These are phyloP conservation scores for Cheilosia vernalis DNA, from an alignment of 2,888 invertebrate genomes.

Conservation along the genomic window DNA sequence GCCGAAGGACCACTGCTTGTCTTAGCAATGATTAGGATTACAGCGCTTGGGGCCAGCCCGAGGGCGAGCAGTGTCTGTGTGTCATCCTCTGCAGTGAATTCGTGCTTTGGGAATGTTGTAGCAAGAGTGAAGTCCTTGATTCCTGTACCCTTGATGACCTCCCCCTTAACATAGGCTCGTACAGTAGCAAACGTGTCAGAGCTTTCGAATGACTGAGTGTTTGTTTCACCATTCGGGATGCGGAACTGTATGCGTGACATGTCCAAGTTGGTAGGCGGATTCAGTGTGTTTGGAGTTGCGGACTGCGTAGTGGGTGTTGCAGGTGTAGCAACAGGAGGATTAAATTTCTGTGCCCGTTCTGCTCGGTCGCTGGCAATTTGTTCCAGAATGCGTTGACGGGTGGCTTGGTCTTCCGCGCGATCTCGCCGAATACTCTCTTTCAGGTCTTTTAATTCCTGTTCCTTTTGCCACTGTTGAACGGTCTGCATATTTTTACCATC, in stretches of 20 bases:
- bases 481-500: constrained; percentile 89
- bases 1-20: constrained; percentile 70
- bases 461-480: constrained; percentile 89
- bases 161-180: constrained; percentile 81
- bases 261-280: constrained; percentile 79
- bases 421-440: constrained; percentile 86
- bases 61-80: constrained; percentile 92
- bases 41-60: constrained; percentile 93
- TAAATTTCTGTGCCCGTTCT: constrained; percentile 85
- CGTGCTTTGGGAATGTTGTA: constrained; percentile 94
- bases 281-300: constrained; percentile 66
- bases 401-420: constrained; percentile 89
- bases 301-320: constrained; percentile 74
- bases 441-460: constrained; percentile 88
- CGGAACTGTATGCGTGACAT: constrained; percentile 92
- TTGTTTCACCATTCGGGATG: constrained; percentile 91
- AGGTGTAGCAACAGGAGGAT: constrained; percentile 56
- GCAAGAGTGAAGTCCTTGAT: constrained; percentile 88
- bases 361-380: constrained; percentile 94
- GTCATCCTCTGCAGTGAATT: constrained; percentile 93
- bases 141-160: constrained; percentile 79
- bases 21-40: constrained; percentile 82
- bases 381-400: constrained; percentile 90
- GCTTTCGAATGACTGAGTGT: constrained; percentile 89
- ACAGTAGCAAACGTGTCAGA: constrained; percentile 86